Evolutionary conservation across 2,888 invertebrate species (phyloP).

Genomic region (Acrobasis suavella): DNA sequence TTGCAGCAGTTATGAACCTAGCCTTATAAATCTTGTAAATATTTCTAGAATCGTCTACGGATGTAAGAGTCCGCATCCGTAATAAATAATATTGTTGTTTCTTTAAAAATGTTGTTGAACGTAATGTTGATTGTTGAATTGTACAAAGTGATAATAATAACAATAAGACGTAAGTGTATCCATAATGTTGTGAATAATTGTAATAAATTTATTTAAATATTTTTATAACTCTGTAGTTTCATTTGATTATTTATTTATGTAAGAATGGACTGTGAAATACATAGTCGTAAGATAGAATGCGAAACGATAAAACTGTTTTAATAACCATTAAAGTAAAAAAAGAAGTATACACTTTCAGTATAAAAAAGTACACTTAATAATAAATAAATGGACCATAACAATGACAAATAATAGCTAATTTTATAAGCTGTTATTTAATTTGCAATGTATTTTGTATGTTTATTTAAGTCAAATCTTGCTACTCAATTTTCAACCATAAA

Average conservation of each 20-base stretch:
- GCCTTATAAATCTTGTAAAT: constrained; percentile 41
- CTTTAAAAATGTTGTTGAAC: not conserved
- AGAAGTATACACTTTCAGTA: too few species aligned
- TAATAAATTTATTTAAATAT: constrained; percentile 30
- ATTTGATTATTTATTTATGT: not conserved
- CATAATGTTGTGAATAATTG: constrained; percentile 42
- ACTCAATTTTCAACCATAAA: too few species aligned
- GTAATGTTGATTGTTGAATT: constrained; percentile 3
- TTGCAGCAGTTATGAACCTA: constrained; percentile 47
- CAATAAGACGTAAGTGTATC: constrained; percentile 26
- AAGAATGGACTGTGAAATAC: not conserved
- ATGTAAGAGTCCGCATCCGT: not conserved
- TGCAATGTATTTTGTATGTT: too few species aligned
- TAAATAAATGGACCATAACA: too few species aligned
- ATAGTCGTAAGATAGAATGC: too few species aligned
- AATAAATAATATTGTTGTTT: not conserved
- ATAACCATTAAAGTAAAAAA: too few species aligned
- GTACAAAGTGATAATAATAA: constrained; percentile 9
- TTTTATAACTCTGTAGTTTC: constrained; percentile 32
- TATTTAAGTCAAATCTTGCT: too few species aligned
- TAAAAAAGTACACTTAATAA: too few species aligned
- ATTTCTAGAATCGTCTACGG: not conserved
- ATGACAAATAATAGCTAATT: too few species aligned
- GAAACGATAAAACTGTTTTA: too few species aligned
- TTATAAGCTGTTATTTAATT: too few species aligned